phyloP scores from a whole-genome alignment of 2,888 invertebrate genomes.

The Lithophane ornitopus region DNA sequence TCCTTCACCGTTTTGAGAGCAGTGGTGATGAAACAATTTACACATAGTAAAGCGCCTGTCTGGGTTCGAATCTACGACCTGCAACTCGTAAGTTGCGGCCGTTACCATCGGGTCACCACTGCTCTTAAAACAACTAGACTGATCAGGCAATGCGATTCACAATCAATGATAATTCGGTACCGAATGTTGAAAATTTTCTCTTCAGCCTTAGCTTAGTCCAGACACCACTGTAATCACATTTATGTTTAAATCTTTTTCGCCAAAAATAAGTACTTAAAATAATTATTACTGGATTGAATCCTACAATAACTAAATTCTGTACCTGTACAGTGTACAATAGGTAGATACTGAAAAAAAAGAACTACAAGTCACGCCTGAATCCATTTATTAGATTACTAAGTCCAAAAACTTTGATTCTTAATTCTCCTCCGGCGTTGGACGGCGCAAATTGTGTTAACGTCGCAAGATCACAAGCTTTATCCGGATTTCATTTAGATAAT shows the following conservation, averaged over 20 bases:
- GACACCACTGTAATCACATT: not conserved
- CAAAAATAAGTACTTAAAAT: not conserved
- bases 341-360: slow-evolving; percentile 45
- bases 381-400: slow-evolving; percentile 73
- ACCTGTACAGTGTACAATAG: not conserved
- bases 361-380: slow-evolving; percentile 51
- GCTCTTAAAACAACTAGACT: not conserved
- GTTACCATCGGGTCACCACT: no score
- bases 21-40: no score
- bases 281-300: not conserved
- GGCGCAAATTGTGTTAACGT: slow-evolving; percentile 87
- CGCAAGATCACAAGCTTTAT: slow-evolving; percentile 84
- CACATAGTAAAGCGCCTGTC: no score
- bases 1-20: no score
- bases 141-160: not conserved
- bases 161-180: no score
- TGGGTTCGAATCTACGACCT: no score
- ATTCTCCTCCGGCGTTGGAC: slow-evolving; percentile 75
- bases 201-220: not conserved
- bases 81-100: no score
- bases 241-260: not conserved
- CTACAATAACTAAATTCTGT: slow-evolving; percentile 16
- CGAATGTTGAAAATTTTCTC: no score
- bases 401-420: slow-evolving; percentile 77
- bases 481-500: slow-evolving; percentile 90